These are phyloP conservation scores for Biston betularia DNA, from an alignment of 2,888 invertebrate species.

Conservation along the genomic window DNA sequence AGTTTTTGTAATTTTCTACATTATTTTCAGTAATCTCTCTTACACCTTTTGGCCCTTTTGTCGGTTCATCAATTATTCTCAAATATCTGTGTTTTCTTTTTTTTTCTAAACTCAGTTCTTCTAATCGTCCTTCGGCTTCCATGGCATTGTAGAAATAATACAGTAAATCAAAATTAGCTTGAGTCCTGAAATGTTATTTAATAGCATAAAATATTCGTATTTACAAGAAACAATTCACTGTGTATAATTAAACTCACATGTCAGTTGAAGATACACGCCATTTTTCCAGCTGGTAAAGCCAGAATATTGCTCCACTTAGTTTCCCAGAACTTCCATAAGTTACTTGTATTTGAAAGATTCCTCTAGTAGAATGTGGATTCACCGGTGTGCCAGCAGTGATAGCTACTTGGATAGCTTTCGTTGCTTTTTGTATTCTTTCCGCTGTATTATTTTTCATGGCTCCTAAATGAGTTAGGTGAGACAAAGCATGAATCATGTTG, in stretches of 20 bases:
- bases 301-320: constrained; percentile 95
- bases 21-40: constrained; percentile 89
- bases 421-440: constrained; percentile 88
- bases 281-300: constrained; percentile 95
- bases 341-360: constrained; percentile 92
- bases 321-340: constrained; percentile 95
- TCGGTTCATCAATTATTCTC: constrained; percentile 86
- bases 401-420: constrained; percentile 91
- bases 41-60: constrained; percentile 86
- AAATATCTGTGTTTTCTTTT: constrained; percentile 92
- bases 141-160: constrained; percentile 96
- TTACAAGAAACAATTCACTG: neutral
- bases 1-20: constrained; percentile 87
- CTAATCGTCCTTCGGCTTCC: constrained; percentile 88
- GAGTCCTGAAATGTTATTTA: constrained; percentile 86
- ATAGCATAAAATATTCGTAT: neutral
- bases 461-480: constrained; percentile 93
- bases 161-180: constrained; percentile 95
- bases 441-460: constrained; percentile 89
- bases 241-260: constrained; percentile 81
- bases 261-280: constrained; percentile 93
- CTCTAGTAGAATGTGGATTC: constrained; percentile 94
- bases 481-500: constrained; percentile 91
- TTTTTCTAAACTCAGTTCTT: constrained; percentile 88
- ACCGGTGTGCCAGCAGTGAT: constrained; percentile 94